Base-by-base conservation (phyloP, 2,113 vertebrate species). In the Oostethus manadensis region DNA sequence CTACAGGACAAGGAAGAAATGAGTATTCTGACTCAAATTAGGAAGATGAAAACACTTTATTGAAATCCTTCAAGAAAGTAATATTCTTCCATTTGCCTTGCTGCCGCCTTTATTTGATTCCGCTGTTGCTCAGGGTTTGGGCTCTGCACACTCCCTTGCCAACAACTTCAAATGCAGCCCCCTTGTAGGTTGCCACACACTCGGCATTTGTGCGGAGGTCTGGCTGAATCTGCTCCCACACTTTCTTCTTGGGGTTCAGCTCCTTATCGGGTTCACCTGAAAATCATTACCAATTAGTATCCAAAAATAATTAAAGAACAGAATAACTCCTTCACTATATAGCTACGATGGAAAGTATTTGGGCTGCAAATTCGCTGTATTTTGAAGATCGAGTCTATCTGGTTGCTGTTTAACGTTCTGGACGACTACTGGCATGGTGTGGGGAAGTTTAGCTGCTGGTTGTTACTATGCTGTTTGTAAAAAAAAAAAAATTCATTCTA, bases 221-320 rank as follows among this genome's bases (percentile, higher is more conserved):
- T 2, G 97, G 94, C 68, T 98, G 96, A 71, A 99, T 89, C 74
- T 94, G 93, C 78, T 98, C 97, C 96, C 95, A 99, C 10, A 94
- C 93, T 85, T 98, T 98, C 90, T 97, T 98, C 84, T 99, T 99
- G 49, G 96, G 94, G 84, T 98, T 99, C 68, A 99, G 89, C 66
- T 99, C 96, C 77, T 94, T 96, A 75, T 99, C 95, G 10, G 95
- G 93, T 51, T 96, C 93, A 81, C 97, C 97, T 99, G 77, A 21
- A 71, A 50, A 51, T n/a, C n/a, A n/a, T n/a, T n/a, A n/a, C n/a
- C n/a, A n/a, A n/a, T n/a, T n/a, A n/a, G n/a, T n/a, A n/a, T n/a
- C n/a, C n/a, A n/a, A n/a, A n/a, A n/a, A n/a, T n/a, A n/a, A n/a
- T n/a, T n/a, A n/a, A n/a, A n/a, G n/a, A n/a, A n/a, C n/a, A n/a